Evolutionary conservation across 2,113 vertebrate species (phyloP), one percentile per base, ranked within the genome.

Genomic region (Anguilla rostrata): DNA sequence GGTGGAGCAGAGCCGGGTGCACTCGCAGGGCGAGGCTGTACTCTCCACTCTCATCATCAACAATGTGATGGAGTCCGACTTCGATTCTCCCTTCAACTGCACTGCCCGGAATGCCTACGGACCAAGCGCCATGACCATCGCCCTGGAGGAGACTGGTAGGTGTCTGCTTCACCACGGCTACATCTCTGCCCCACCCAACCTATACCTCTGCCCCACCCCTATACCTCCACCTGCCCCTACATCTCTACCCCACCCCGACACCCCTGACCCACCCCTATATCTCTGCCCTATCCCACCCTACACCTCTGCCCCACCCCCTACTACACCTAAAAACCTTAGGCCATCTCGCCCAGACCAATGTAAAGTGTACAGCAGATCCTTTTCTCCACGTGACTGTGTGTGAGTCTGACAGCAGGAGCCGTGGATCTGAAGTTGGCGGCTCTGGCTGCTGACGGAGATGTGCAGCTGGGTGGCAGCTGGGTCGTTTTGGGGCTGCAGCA

Each of bases 21-120:
- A 43, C 56, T 26, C 85, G 11, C 79, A 66, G 0, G 95, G 93
- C 78, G 94, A 85, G 0, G 96, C 96, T 0, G 96, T 97, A 0
- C 91, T 96, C 12, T 97, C 96, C 86, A 96, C 96, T 0, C 91
- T 97, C 53, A 96, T 94, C 94, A 97, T 97, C 94, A 96, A 94
- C 91, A 97, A 96, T 0, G 95, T 97, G 2, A 91, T 95, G 91
- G 95, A 97, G 2, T 93, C 92, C 0, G 96, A 97, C 82, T 97
- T 97, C 86, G 94, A 97, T 91, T 96, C 95, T 0, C 94, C 92
- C 80, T 97, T 96, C 92, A 97, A 97, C 93, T 97, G 96, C 92
- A 96, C 96, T 0, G 96, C 96, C 85, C 96, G 96, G 95, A 97
- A 97, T 87, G 93, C 92, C 90, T 97, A 96, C 0, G 96, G 96